Base-by-base conservation (phyloP, 2,888 invertebrate species). In the Mythimna ferrago region DNA sequence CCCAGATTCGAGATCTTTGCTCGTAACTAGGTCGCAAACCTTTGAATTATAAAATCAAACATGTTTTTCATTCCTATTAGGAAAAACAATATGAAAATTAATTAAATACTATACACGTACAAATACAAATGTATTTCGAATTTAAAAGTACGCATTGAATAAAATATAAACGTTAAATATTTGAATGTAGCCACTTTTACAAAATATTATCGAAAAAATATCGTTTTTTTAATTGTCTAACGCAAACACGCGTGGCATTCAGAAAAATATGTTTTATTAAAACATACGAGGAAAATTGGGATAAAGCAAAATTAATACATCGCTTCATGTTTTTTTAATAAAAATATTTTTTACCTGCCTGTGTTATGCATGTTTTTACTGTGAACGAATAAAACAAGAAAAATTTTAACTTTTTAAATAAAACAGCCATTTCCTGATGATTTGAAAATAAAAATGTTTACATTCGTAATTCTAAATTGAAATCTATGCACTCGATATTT, bases 251-350 rank as follows among this genome's bases (percentile, higher is more conserved):
- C 21, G 11, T 48, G 35, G 11, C 19, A 65, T 41, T 41, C 44
- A 16, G 11, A 32, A 57, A 66, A 64, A 38, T 14, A 11, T 61
- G 11, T 60, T 80, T 56, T 66, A 74, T 80, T 60, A 21, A 26
- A 66, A 54, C 19, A 16, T 58, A 57, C 21, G 32, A 64, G 61
- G 54, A 32, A 64, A 80, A 80, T 73, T 53, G 38, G 26, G 7
- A 21, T 21, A 21, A 21, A 21, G 26, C 21, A 21, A 60, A 77
- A 38, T 41, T 21, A 44, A 53, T 38, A 16, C 0, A 38, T 58
- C 21, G 19, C 38, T 32, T 35, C 11, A 26, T 54, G 51, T 35
- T 62, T 35, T 62, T 35, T 32, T 44, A 32, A 56, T n/a, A 74
- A 26, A 21, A 74, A 73, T 60, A 64, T 35, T 26, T 38, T 16